These are phyloP conservation scores for Aphodius sticticus DNA, from an alignment of 2,888 invertebrate species.

Conservation along the genomic window DNA sequence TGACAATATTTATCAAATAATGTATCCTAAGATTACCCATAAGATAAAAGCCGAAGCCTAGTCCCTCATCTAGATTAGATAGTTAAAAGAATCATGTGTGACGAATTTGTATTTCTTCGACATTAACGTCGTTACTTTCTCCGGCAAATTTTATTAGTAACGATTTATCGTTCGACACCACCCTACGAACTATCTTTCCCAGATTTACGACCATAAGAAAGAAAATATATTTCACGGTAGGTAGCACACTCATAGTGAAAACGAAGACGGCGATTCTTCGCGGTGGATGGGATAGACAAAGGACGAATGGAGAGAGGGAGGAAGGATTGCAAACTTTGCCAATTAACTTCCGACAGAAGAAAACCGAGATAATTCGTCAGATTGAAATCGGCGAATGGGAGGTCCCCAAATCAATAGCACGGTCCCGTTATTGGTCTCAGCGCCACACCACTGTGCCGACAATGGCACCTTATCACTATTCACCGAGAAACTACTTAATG, in stretches of 20 bases:
- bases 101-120: no score
- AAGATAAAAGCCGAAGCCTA: no score
- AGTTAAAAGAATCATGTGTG: no score
- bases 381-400: slow-evolving; percentile 4
- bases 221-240: neutral
- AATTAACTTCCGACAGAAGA: slow-evolving; percentile 4
- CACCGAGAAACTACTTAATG: neutral
- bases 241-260: neutral
- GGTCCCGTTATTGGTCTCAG: neutral
- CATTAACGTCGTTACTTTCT: no score
- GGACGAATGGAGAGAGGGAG: neutral
- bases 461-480: slow-evolving; percentile 4
- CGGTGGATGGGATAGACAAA: neutral
- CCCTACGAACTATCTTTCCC: neutral
- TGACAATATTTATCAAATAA: no score
- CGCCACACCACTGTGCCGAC: neutral
- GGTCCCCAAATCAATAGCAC: neutral
- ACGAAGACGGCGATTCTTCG: neutral
- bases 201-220: neutral
- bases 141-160: neutral
- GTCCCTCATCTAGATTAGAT: no score
- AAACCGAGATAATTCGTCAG: slow-evolving; percentile 4
- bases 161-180: neutral
- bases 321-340: slow-evolving; percentile 4
- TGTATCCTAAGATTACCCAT: no score